A percentile compares a stretch with the other conserved stretches of the same genome.
Conservation (phyloP, 1,140 invertebrate genomes). For the Wasmannia auropunctata region DNA sequence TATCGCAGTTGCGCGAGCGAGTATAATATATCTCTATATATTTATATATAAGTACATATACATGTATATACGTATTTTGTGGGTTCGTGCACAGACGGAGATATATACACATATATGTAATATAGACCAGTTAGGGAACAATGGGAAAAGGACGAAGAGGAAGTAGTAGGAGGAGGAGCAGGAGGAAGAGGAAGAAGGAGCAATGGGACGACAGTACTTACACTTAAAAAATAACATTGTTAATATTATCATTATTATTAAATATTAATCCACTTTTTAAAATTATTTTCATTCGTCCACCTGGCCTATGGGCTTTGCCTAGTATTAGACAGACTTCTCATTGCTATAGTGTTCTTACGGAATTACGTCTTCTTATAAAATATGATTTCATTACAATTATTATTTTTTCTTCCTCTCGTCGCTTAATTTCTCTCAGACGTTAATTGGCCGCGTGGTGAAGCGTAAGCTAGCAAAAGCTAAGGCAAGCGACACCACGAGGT, state of each 20-base stretch:
- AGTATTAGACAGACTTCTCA: slow-evolving; percentile 61
- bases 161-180: background rate
- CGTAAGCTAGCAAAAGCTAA: slow-evolving; percentile 37
- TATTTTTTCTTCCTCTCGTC: slow-evolving; percentile 69
- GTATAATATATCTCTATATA: slow-evolving; percentile 64
- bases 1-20: slow-evolving; percentile 66
- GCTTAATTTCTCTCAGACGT: slow-evolving; percentile 67
- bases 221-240: slow-evolving; percentile 78
- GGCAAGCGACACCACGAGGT: slow-evolving; percentile 48
- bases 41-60: slow-evolving; percentile 72
- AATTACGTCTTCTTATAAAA: slow-evolving; percentile 74
- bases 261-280: slow-evolving; percentile 71
- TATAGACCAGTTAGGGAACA: slow-evolving; percentile 37
- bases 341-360: slow-evolving; percentile 63
- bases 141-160: slow-evolving; percentile 8
- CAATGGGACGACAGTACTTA: slow-evolving; percentile 70
- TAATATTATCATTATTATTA: slow-evolving; percentile 72
- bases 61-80: slow-evolving; percentile 71
- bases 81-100: slow-evolving; percentile 65
- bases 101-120: slow-evolving; percentile 77
- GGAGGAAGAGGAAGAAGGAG: background rate
- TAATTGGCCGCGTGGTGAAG: slow-evolving; percentile 65
- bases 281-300: slow-evolving; percentile 67
- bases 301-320: slow-evolving; percentile 68
- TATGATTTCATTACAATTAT: slow-evolving; percentile 75